Base-by-base conservation (phyloP, 2,113 vertebrate genomes). In the Aythya baeri region DNA sequence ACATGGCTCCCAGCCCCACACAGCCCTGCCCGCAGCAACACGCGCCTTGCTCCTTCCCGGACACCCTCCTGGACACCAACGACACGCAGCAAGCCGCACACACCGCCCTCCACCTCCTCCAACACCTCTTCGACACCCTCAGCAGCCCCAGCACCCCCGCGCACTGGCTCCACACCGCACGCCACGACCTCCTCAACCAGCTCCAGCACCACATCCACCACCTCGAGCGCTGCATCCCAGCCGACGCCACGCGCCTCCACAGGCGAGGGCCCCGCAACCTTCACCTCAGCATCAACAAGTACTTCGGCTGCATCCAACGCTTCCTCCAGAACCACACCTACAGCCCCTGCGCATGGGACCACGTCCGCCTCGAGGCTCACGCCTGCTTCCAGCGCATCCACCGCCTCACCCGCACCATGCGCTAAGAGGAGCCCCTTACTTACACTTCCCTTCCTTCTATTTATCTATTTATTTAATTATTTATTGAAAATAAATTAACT, bases 201-300 rank as follows among this genome's bases (percentile, higher is more conserved):
- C 13, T 89, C 6, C 11, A 63, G 2, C 81, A 72, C 3, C 18
- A 78, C 29, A 59, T 38, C 8, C 10, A 92, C 5, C 34, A 6
- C 4, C 46, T 89, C 1, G 2, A 91, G 29, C 31, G n/a, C 0
- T 94, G 95, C 71, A 13, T 75, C 2, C 6, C 3, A 13, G 5
- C 6, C n/a, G 25, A 2, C 7, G 4, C 8, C 7, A 1, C 0
- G 4, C n/a, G 8, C 29, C 4, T 7, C 32, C 7, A 17, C 36
- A 6, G 15, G 0, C 52, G 11, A 11, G 44, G 38, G 38, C 44
- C 71, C 8, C 67, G 57, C 67, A 34, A 63, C 67, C 5, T 32
- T 1, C 6, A 52, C 9, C 27, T 78, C 59, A 2, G 10, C 66
- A 17, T 95, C 73, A 50, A 58, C 71, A 94, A 36, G 46, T 83